A percentile compares a stretch with the other conserved stretches of the same genome.
Conservation (phyloP, 1,140 invertebrate genomes). For the Euura saliciscinereae region DNA sequence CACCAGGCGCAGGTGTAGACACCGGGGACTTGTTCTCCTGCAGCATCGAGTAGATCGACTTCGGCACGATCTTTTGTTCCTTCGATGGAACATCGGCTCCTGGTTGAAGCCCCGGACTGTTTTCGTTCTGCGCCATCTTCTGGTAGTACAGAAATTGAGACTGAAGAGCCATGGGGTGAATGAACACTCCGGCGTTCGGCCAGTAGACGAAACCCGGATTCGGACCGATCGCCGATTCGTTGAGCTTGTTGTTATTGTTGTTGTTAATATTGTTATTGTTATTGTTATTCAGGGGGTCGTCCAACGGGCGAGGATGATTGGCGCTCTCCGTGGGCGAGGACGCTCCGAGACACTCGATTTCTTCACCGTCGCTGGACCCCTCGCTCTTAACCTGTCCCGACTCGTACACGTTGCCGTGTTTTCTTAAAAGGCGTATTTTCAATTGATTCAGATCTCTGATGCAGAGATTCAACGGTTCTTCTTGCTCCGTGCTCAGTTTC, state of each 20-base stretch:
- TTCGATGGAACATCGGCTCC: constrained; percentile 33
- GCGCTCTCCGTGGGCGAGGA: constrained; percentile 26
- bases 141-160: constrained; percentile 78
- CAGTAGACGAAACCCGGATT: constrained; percentile 67
- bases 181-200: constrained; percentile 72
- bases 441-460: constrained; percentile 73
- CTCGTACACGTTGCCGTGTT: constrained; percentile 66
- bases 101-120: constrained; percentile 21
- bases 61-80: constrained; percentile 51
- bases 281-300: constrained; percentile 25
- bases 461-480: constrained; percentile 85
- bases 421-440: constrained; percentile 67
- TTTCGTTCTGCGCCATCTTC: constrained; percentile 65
- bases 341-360: constrained; percentile 63
- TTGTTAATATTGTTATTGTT: constrained; percentile 24
- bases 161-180: constrained; percentile 74
- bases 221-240: constrained; percentile 29
- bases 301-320: constrained; percentile 19
- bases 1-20: constrained; percentile 39
- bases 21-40: constrained; percentile 42
- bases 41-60: constrained; percentile 46
- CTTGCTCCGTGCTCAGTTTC: constrained; percentile 52
- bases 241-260: constrained; percentile 31
- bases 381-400: constrained; percentile 63
- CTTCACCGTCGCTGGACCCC: constrained; percentile 60